phyloP scores from a whole-genome alignment of 2,113 vertebrate species.

The Laterallus jamaicensis region DNA sequence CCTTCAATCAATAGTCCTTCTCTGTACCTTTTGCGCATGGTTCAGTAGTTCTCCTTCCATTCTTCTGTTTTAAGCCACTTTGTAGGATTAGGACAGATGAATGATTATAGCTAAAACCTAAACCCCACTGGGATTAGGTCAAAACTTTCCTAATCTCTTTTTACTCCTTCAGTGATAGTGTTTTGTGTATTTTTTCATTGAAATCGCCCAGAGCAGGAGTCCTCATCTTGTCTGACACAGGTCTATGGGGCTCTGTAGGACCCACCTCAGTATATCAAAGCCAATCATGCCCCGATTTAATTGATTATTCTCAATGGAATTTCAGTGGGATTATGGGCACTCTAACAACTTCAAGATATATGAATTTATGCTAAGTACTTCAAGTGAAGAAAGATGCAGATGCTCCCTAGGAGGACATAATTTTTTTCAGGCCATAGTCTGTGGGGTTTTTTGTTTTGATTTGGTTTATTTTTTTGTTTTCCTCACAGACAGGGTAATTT shows the following conservation, averaged over 20 bases:
- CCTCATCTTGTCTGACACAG: background rate
- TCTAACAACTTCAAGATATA: background rate
- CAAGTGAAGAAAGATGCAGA: background rate
- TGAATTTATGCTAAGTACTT: background rate
- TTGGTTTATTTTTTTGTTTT: no score
- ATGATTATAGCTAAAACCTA: constrained; percentile 54
- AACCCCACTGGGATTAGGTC: constrained; percentile 22
- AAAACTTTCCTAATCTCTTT: constrained; percentile 29
- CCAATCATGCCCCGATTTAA: background rate
- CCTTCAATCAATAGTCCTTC: constrained; percentile 63
- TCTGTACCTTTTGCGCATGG: constrained; percentile 56
- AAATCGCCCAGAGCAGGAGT: background rate
- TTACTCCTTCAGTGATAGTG: background rate
- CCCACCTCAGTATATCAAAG: background rate
- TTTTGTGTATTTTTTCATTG: background rate
- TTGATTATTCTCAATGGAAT: constrained; percentile 25
- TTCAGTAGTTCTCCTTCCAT: constrained; percentile 47
- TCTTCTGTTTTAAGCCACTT: constrained; percentile 55
- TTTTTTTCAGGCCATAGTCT: background rate
- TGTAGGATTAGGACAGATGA: constrained; percentile 65
- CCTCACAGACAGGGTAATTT: background rate
- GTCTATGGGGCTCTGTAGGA: background rate
- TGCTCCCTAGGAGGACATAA: background rate
- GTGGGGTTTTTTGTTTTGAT: background rate
- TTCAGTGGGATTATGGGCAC: background rate